Evolutionary conservation across 2,113 vertebrate species (phyloP).

Genomic region (Poecilia latipinna): DNA sequence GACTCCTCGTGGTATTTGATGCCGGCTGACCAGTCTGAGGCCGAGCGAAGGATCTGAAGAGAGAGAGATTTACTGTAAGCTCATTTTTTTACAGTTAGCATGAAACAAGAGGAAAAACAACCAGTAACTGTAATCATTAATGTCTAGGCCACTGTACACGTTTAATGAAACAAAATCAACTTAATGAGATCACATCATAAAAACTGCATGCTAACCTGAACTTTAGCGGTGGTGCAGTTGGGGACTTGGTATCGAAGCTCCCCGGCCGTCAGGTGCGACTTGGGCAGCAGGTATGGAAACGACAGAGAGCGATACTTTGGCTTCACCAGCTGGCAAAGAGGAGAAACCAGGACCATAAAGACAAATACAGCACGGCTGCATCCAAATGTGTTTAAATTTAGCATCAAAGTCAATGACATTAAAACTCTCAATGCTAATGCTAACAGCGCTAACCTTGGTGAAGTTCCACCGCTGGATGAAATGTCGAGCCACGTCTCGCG

Average conservation of each 20-base stretch:
- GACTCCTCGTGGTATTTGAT: slow-evolving; percentile 97
- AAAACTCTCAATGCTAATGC: too few species aligned
- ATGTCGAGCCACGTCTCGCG: slow-evolving; percentile 91
- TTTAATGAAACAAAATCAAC: neutral
- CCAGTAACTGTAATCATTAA: neutral
- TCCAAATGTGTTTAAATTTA: too few species aligned
- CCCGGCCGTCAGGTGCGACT: slow-evolving; percentile 87
- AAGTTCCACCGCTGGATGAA: slow-evolving; percentile 99
- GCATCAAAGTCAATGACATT: too few species aligned
- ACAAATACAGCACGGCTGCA: neutral
- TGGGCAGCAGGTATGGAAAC: slow-evolving; percentile 92
- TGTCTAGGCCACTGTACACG: neutral
- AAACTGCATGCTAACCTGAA: slow-evolving; percentile 78
- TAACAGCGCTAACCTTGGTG: slow-evolving; percentile 85
- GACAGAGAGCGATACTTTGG: slow-evolving; percentile 91
- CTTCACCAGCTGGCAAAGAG: slow-evolving; percentile 87
- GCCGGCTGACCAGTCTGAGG: slow-evolving; percentile 94
- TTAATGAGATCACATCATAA: neutral
- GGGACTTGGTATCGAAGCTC: slow-evolving; percentile 89
- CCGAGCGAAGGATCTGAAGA: slow-evolving; percentile 89
- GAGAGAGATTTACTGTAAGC: neutral
- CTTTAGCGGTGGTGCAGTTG: slow-evolving; percentile 77
- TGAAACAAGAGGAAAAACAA: neutral
- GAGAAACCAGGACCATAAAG: neutral
- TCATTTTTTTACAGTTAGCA: neutral